These are phyloP conservation scores for Pempheris klunzingeri DNA, from an alignment of 2,797 vertebrate species.

Conservation along the genomic window DNA sequence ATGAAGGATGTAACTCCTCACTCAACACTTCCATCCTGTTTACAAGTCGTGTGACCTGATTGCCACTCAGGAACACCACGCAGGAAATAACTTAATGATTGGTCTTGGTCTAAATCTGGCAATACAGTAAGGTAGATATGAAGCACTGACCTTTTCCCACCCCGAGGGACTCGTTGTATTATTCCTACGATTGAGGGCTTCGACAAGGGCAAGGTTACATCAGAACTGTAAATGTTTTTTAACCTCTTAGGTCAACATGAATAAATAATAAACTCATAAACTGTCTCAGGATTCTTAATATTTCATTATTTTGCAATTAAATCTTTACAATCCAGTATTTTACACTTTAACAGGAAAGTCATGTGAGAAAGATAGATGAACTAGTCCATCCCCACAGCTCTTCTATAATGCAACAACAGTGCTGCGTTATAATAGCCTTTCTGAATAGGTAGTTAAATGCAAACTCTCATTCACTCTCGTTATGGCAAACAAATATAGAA, in stretches of 20 bases:
- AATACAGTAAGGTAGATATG: conserved; percentile 69
- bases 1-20: conserved; percentile 87
- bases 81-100: conserved; percentile 86
- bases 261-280: neutral
- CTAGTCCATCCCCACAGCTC: neutral
- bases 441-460: neutral
- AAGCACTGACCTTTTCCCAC: conserved; percentile 34
- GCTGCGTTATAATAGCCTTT: neutral
- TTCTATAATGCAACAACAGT: neutral
- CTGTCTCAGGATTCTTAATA: neutral
- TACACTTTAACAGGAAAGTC: too few relatives aligned
- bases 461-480: neutral
- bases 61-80: conserved; percentile 83
- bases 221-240: conserved; percentile 16
- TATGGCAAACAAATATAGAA: neutral
- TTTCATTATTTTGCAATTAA: conserved; percentile 3
- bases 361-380: too few relatives aligned
- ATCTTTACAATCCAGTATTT: neutral
- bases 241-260: neutral
- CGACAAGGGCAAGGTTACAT: conserved; percentile 9
- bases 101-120: conserved; percentile 73
- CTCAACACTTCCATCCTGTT: conserved; percentile 88
- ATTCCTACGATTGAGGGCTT: conserved; percentile 20
- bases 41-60: conserved; percentile 83
- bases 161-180: conserved; percentile 8